Evolutionary conservation across 2,797 vertebrate species (phyloP), one percentile per base, ranked within the genome.

Genomic region (Tamandua tetradactyla): DNA sequence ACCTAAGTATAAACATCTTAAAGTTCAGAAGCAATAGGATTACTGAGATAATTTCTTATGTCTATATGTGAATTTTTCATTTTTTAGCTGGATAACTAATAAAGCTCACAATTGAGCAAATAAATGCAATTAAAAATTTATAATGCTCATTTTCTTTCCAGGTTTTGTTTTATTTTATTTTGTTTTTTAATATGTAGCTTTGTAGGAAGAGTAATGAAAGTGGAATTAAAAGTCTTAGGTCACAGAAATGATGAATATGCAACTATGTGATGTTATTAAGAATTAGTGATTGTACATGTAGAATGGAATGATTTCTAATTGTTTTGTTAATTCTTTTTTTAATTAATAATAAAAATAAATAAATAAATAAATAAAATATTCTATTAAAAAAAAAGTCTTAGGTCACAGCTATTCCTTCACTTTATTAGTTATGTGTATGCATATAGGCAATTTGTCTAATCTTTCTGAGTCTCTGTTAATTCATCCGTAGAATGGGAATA

Each of bases 111-210:
- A n/a, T 10, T 25, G 17, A 89, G 62, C n/a, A 83, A 80, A 62
- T 75, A 79, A 40, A 35, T 76, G 10, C 57, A 81, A 40, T 30
- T 87, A 52, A 30, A 93, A 57, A 75, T 71, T 85, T 87, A 8
- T 87, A 85, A 57, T 90, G 84, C 6, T 61, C 20, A 55, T 87
- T 94, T 94, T 94, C 40, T 76, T 75, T 76, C 59, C 15, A 66
- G 20, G 15, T 17, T n/a, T 12, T 62, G 10, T 32, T 7, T 42
- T 11, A n/a, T n/a, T n/a, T n/a, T n/a, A n/a, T n/a, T n/a, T 59
- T 72, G 14, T 72, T 52, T 35, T 66, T 32, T 37, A 32, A 75
- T 17, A 13, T 17, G 13, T 14, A 10, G 17, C 49, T 17, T 17
- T 17, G 14, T 52, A 52, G n/a, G n/a, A n/a, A n/a, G n/a, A n/a